Evolutionary conservation across 2,888 invertebrate species (phyloP), one percentile per base, ranked within the genome.

Genomic region (Stramonita haemastoma): DNA sequence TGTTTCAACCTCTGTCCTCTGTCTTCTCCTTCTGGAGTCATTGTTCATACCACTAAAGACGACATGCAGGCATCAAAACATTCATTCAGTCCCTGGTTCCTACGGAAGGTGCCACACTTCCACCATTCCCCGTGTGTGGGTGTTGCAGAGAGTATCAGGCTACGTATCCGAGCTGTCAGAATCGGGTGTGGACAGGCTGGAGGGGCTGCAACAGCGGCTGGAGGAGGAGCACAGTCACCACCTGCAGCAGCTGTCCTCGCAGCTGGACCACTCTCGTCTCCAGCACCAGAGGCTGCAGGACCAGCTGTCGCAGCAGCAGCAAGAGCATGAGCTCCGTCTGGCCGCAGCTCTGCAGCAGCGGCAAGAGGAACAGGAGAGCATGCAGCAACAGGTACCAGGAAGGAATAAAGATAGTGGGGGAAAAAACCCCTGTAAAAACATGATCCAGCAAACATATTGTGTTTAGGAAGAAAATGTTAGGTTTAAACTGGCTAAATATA

Each of bases 261-360:
- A 86, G 66, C 66, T 86, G 60, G 66, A 19, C 6, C 66, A 86
- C 22, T 32, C 34, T 22, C 86, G 32, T 0, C 34, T 66, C 1
- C 29, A 66, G 57, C 86, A 86, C 34, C 66, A 86, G 22, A 32
- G 34, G 66, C 86, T 86, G 86, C 86, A 86, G 66, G 29, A 86
- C n/a, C 86, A 86, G 15, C 66, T 86, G 32, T 29, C 32, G 17
- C 86, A 66, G 34, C 86, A 86, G 66, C 86, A 86, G 66, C 56
- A 86, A 29, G 32, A 86, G 86, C 86, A 86, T 66, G 22, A 86
- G 66, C 60, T 34, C 1, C 32, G 34, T 19, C 34, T 86, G 22
- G 60, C 86, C 66, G 86, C 29, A 6, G 22, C 66, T 2, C 11
- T 11, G 60, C 60, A 66, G 34, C 60, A 66, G 66, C 32, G 86